These are phyloP conservation scores for Urocolius indicus DNA, from an alignment of 2,113 vertebrate genomes.

Conservation along the genomic window DNA sequence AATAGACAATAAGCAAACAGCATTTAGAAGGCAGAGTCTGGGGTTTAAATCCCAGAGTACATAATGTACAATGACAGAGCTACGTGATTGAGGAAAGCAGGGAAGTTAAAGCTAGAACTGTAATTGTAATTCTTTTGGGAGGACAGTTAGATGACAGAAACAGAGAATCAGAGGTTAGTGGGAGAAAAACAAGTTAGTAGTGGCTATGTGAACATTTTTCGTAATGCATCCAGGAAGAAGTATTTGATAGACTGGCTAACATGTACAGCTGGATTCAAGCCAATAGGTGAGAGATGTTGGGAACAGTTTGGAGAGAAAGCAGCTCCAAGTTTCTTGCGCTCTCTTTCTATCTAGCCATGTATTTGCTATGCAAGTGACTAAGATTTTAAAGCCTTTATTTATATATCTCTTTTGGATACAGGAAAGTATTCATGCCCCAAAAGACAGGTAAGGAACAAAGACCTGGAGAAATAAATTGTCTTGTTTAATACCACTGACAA, in stretches of 20 bases:
- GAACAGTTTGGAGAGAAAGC: background rate
- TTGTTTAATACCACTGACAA: background rate
- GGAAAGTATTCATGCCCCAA: background rate
- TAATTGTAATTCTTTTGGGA: background rate
- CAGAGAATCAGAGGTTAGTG: background rate
- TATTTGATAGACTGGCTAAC: background rate
- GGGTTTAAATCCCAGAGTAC: background rate
- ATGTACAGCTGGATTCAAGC: background rate
- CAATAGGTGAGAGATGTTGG: background rate
- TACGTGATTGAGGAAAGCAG: background rate
- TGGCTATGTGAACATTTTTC: background rate
- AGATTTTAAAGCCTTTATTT: background rate
- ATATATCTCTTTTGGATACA: background rate
- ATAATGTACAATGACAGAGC: background rate
- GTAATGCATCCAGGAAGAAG: background rate
- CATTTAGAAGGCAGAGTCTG: background rate
- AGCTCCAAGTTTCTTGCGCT: background rate
- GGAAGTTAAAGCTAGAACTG: background rate
- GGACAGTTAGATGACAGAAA: background rate
- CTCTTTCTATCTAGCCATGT: background rate
- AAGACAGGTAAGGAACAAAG: background rate
- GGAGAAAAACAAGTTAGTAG: background rate
- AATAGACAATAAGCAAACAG: constrained; percentile 33
- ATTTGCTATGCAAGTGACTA: background rate
- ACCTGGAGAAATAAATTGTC: background rate